Percentiles rank a stretch among this genome's conserved stretches.
Evolutionary conservation across 2,888 invertebrate species (phyloP).

Genomic region (Sabatieria punctata): DNA sequence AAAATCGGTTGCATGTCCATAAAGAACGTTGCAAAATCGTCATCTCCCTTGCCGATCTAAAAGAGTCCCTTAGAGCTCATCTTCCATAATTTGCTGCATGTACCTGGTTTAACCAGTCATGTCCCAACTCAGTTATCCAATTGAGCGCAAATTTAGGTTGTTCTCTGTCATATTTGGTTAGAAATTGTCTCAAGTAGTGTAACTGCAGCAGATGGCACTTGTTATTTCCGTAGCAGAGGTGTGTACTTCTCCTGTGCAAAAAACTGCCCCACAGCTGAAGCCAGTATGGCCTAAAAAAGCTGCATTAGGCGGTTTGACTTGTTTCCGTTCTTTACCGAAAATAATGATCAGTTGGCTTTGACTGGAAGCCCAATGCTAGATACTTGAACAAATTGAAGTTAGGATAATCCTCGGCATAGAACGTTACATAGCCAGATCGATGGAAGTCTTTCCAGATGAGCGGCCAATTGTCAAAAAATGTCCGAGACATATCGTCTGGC

Average conservation of each 20-base stretch:
- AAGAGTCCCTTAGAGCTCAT: conserved; percentile 25
- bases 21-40: not conserved
- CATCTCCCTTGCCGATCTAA: conserved; percentile 15
- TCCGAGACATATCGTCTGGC: conserved; percentile 14
- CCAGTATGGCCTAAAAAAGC: conserved; percentile 26
- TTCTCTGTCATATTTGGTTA: not conserved
- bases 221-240: conserved; percentile 22
- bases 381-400: conserved; percentile 33
- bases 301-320: not conserved
- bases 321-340: conserved; percentile 16
- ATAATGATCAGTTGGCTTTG: conserved; percentile 33
- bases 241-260: conserved; percentile 20
- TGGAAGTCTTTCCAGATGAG: conserved; percentile 34
- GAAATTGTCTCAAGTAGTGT: conserved; percentile 18
- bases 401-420: conserved; percentile 35
- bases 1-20: conserved; percentile 9
- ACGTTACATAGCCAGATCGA: conserved; percentile 27
- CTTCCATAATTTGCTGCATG: no score
- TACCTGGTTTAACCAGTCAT: conserved; percentile 35
- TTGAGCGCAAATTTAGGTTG: conserved; percentile 28
- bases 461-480: conserved; percentile 29
- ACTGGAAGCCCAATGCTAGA: conserved; percentile 30
- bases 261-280: conserved; percentile 26
- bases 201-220: conserved; percentile 25
- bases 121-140: conserved; percentile 34